Evolutionary conservation across 2,888 invertebrate genomes (phyloP).

Genomic region (Flexamia atlantica): DNA sequence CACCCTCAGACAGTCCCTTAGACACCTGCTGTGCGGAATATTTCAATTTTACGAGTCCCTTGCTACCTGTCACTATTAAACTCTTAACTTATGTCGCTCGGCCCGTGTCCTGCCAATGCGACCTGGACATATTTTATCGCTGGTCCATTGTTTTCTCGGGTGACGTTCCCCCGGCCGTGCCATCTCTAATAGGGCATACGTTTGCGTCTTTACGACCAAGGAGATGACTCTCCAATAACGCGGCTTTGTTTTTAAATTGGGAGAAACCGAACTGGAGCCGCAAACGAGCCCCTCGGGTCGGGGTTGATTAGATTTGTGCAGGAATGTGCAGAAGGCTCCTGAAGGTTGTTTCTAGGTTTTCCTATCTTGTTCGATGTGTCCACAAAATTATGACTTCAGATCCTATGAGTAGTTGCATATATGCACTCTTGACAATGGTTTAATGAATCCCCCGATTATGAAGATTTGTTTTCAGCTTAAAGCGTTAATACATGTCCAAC

Average conservation of each 20-base stretch:
- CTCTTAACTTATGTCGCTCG: conserved; percentile 58
- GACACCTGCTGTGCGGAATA: conserved; percentile 62
- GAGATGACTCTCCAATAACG: conserved; percentile 43
- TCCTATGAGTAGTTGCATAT: no score
- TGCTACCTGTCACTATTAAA: conserved; percentile 63
- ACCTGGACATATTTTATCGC: conserved; percentile 42
- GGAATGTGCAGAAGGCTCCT: neutral
- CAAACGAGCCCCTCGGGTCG: neutral
- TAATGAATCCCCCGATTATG: no score
- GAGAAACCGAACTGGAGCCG: neutral
- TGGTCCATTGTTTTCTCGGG: conserved; percentile 46
- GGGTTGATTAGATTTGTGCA: conserved; percentile 3
- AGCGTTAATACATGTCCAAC: no score
- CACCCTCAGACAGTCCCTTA: conserved; percentile 59
- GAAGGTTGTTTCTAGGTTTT: no score
- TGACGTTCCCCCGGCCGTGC: neutral
- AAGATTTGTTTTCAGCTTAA: no score
- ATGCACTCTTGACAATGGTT: no score
- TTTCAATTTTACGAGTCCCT: conserved; percentile 62
- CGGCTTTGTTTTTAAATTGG: conserved; percentile 44
- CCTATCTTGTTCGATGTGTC: no score
- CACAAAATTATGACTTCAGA: no score
- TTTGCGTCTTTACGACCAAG: conserved; percentile 31
- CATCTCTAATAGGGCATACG: conserved; percentile 46
- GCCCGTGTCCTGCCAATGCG: conserved; percentile 44